Evolutionary conservation across 2,888 invertebrate genomes (phyloP), one percentile per base, ranked within the genome.

Genomic region (Pheosia tremula): DNA sequence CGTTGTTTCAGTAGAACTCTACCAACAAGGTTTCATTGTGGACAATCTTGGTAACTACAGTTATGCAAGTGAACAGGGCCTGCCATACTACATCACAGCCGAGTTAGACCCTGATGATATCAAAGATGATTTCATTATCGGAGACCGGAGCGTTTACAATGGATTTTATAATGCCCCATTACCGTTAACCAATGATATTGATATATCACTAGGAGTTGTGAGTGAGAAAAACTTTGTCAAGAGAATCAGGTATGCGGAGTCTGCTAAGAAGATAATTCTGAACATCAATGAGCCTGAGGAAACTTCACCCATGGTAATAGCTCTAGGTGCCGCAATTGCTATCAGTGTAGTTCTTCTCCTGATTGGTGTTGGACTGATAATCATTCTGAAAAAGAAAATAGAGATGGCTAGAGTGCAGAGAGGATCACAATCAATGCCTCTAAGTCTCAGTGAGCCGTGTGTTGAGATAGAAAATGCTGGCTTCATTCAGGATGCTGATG

Each of bases 71-170:
- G 94, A 95, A 53, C 95, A 96, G 66, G 96, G 96, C 0, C 84
- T 96, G 5, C 95, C 96, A 3, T 98, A 97, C 83, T 98, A 98
- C 81, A 96, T 98, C 43, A 95, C 97, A 6, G 98, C 97, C 0
- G 97, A 97, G 85, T 88, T 98, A 64, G 94, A 95, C 60, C 95
- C 96, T 37, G 94, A 95, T 71, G 95, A 95, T 66, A 94, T 96
- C 9, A 89, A 95, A 54, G 93, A 95, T 72, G 94, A 94, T 59
- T 98, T 98, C 86, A 91, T 94, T 0, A 95, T 98, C 55, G 98
- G 98, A 5, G 97, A 98, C 87, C 95, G 95, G 9, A 94, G 92
- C 66, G 94, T 89, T 4, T 97, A 98, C 81, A 96, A 97, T 67
- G 95, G 95, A 0, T 98, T 95, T 81, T 95, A 94, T 71, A 98